Evolutionary conservation across 2,888 invertebrate genomes (phyloP).

Genomic region (Cerceris ruficornis): DNA sequence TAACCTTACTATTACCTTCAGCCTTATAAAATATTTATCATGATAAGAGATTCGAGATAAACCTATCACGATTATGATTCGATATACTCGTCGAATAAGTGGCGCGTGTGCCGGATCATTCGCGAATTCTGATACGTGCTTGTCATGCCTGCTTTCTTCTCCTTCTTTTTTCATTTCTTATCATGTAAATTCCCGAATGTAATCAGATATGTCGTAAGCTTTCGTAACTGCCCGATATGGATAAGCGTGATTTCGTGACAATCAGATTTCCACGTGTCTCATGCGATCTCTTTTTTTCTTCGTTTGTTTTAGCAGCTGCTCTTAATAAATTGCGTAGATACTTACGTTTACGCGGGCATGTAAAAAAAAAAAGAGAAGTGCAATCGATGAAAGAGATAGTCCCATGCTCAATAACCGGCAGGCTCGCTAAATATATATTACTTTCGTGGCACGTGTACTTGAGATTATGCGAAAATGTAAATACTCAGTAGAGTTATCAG

Average conservation of each 20-base stretch:
- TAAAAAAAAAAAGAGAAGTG: too few species aligned
- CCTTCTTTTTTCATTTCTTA: background rate
- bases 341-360: too few species aligned
- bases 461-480: conserved; percentile 12
- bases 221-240: conserved; percentile 6
- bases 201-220: conserved; percentile 1
- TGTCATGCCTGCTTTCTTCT: background rate
- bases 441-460: conserved; percentile 5
- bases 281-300: background rate
- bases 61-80: background rate
- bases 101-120: conserved; percentile 5
- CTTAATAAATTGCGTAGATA: background rate
- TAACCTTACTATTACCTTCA: conserved; percentile 15
- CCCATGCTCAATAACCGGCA: background rate
- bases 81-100: conserved; percentile 3
- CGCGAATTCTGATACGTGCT: background rate
- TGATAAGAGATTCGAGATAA: conserved; percentile 20
- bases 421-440: conserved; percentile 1
- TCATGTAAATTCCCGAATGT: background rate
- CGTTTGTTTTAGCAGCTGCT: background rate
- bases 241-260: background rate
- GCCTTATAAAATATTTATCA: conserved; percentile 3
- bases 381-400: background rate
- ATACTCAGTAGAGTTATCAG: conserved; percentile 10
- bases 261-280: background rate